Evolutionary conservation across 2,888 invertebrate genomes (phyloP).

Genomic region (Brachyptera risi): DNA sequence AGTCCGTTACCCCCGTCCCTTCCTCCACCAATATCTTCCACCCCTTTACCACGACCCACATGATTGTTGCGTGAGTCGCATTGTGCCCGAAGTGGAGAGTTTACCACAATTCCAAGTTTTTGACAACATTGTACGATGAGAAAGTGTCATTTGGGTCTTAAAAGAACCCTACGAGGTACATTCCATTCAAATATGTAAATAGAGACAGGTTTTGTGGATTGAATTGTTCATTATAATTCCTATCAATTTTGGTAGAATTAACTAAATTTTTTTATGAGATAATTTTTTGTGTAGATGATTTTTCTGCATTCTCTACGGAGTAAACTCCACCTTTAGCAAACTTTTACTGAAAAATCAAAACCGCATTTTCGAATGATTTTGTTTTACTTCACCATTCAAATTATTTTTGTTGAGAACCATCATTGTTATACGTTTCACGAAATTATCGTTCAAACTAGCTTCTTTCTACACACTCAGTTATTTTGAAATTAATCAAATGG

Average conservation of each 20-base stretch:
- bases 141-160: slow-evolving; percentile 14
- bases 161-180: not conserved
- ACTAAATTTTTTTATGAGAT: not conserved
- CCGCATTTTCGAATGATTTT: too few species aligned
- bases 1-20: too few species aligned
- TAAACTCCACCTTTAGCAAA: slow-evolving; percentile 48
- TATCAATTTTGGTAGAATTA: slow-evolving; percentile 18
- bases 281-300: slow-evolving; percentile 1
- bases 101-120: too few species aligned
- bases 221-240: slow-evolving; percentile 29
- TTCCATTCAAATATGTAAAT: not conserved
- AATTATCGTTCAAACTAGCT: too few species aligned
- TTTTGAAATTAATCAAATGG: too few species aligned
- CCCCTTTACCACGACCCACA: not conserved
- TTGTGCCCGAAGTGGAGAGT: slow-evolving; percentile 1
- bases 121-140: not conserved
- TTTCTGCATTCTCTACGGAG: slow-evolving; percentile 42
- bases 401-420: too few species aligned
- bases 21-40: not conserved
- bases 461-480: too few species aligned
- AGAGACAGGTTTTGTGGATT: not conserved
- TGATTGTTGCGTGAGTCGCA: not conserved
- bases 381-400: too few species aligned
- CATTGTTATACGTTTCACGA: too few species aligned
- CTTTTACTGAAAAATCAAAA: not conserved